These are phyloP conservation scores for Corythoichthys intestinalis DNA, from an alignment of 2,113 vertebrate genomes.

Conservation along the genomic window DNA sequence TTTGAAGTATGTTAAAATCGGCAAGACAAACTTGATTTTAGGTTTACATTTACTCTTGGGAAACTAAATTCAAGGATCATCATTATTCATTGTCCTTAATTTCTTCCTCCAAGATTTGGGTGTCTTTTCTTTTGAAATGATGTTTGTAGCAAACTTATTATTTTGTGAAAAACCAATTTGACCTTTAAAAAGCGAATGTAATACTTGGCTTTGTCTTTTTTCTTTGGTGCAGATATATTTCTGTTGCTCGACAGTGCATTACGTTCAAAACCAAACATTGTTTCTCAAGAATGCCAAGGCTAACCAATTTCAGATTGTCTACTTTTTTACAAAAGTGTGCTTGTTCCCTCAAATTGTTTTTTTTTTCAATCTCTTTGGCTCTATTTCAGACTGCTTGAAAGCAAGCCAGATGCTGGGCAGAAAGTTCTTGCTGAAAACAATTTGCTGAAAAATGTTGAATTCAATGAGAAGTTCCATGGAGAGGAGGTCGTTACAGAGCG, in stretches of 20 bases:
- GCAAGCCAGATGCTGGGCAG: slow-evolving; percentile 67
- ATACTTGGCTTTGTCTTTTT: not conserved
- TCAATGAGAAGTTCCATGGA: slow-evolving; percentile 83
- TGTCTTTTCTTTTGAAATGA: too few species aligned
- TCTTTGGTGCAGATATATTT: not conserved
- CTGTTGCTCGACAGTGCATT: not conserved
- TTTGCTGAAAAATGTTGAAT: slow-evolving; percentile 75
- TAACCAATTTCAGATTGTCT: slow-evolving; percentile 7
- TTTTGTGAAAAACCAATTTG: not conserved
- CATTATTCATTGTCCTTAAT: too few species aligned
- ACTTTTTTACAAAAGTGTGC: slow-evolving; percentile 8
- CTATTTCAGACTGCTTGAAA: slow-evolving; percentile 61
- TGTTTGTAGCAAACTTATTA: not conserved
- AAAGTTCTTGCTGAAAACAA: slow-evolving; percentile 79
- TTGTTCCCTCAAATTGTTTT: slow-evolving; percentile 10
- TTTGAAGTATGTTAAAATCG: too few species aligned
- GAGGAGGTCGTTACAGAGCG: slow-evolving; percentile 83
- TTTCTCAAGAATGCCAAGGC: slow-evolving; percentile 4
- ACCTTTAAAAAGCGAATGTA: not conserved
- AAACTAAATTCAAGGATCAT: too few species aligned
- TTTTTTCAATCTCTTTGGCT: not conserved
- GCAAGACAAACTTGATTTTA: too few species aligned
- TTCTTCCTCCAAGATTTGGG: too few species aligned
- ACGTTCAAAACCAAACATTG: too few species aligned
- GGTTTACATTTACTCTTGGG: too few species aligned